Conservation (phyloP, 2,888 invertebrate species). For the Cantharis nigra region DNA sequence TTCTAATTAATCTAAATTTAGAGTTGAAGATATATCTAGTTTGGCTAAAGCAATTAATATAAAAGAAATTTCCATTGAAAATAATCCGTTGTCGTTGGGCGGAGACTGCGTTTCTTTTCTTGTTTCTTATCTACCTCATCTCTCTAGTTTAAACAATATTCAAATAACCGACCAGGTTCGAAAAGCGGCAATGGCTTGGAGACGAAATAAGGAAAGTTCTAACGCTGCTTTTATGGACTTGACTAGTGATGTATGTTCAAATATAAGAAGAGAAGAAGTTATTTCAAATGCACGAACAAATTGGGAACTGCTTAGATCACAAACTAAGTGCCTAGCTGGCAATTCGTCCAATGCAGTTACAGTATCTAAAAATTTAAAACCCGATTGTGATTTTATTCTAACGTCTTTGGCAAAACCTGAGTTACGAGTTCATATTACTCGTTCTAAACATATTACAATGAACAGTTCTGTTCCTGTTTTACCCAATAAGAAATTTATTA, state of each 20-base stretch:
- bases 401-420: constrained; percentile 49
- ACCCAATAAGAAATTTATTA: constrained; percentile 59
- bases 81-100: constrained; percentile 80
- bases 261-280: constrained; percentile 77
- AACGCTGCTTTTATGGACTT: constrained; percentile 69
- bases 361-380: constrained; percentile 48
- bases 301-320: constrained; percentile 77
- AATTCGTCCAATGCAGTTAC: constrained; percentile 48
- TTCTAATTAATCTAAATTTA: constrained; percentile 41
- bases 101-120: constrained; percentile 82
- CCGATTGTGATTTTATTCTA: constrained; percentile 53
- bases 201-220: constrained; percentile 75
- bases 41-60: constrained; percentile 77
- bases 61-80: constrained; percentile 84
- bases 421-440: constrained; percentile 4
- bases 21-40: constrained; percentile 85
- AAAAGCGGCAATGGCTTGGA: constrained; percentile 79
- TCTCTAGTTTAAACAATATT: constrained; percentile 76
- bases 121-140: constrained; percentile 77
- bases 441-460: constrained; percentile 19
- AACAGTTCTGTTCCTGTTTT: constrained; percentile 51
- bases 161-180: constrained; percentile 79
- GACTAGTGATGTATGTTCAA: constrained; percentile 60
- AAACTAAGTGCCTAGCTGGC: constrained; percentile 62
- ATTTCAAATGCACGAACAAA: constrained; percentile 86